phyloP scores from a whole-genome alignment of 2,113 vertebrate species.

The Pelmatolapia mariae region DNA sequence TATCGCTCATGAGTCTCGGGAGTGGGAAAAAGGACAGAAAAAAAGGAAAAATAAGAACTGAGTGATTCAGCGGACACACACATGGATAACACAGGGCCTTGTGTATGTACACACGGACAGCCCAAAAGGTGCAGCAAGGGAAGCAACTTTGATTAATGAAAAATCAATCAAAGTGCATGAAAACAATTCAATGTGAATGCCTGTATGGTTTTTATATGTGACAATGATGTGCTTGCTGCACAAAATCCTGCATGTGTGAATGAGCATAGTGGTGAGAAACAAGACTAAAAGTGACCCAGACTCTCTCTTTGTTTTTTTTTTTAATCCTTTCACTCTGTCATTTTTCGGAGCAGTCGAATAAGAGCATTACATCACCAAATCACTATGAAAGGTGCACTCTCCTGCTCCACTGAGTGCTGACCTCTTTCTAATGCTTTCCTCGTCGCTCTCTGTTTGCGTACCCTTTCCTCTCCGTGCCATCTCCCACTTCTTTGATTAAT shows the following conservation, averaged over 20 bases:
- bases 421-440: slow-evolving; percentile 3
- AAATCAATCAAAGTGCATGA: not conserved
- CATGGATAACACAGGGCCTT: not conserved
- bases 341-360: slow-evolving; percentile 2
- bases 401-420: not conserved
- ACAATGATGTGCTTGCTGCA: not conserved
- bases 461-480: not conserved
- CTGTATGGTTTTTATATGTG: not conserved
- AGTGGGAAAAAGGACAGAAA: not conserved
- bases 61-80: not conserved
- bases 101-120: not conserved
- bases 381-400: not conserved
- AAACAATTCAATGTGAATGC: not conserved
- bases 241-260: not conserved
- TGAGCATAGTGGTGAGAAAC: not conserved
- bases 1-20: not conserved
- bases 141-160: not conserved
- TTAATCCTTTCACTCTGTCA: not conserved
- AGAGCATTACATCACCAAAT: slow-evolving; percentile 29
- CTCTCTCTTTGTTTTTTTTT: not conserved
- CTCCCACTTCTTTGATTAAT: not conserved
- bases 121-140: not conserved
- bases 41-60: not conserved
- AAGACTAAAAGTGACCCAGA: slow-evolving; percentile 14
- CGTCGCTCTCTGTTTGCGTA: not conserved